These are phyloP conservation scores for Plagodis dolabraria DNA, from an alignment of 2,888 invertebrate genomes.

Conservation along the genomic window DNA sequence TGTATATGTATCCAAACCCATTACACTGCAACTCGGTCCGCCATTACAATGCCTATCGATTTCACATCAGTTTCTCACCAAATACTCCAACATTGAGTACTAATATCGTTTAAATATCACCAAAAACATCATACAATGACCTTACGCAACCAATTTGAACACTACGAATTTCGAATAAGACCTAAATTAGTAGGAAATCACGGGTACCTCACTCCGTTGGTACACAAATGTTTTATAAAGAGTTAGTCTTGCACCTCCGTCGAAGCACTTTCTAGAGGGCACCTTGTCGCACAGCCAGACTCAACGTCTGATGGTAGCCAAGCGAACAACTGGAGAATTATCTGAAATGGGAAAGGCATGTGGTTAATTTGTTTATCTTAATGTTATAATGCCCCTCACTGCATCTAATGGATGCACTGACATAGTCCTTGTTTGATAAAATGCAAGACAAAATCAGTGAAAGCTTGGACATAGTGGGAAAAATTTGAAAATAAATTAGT, in stretches of 20 bases:
- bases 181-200: constrained; percentile 74
- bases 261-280: constrained; percentile 81
- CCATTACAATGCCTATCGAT: neutral
- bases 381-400: too few relatives aligned
- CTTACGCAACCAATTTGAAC: constrained; percentile 33
- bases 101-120: neutral
- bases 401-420: too few relatives aligned
- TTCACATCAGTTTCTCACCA: constrained; percentile 3
- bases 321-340: constrained; percentile 48
- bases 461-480: too few relatives aligned
- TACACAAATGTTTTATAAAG: constrained; percentile 37
- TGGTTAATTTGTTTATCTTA: too few relatives aligned
- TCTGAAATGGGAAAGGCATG: constrained; percentile 46
- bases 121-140: neutral
- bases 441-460: too few relatives aligned
- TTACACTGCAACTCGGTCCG: too few relatives aligned
- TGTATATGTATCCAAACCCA: too few relatives aligned
- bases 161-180: constrained; percentile 51
- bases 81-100: neutral
- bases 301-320: constrained; percentile 35
- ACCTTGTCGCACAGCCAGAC: constrained; percentile 28
- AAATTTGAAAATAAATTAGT: too few relatives aligned
- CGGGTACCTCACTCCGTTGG: constrained; percentile 44
- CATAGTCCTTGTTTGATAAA: too few relatives aligned
- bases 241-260: constrained; percentile 54